Evolutionary conservation across 2,888 invertebrate genomes (phyloP).

Genomic region (Drosophila nr. perissopoda): DNA sequence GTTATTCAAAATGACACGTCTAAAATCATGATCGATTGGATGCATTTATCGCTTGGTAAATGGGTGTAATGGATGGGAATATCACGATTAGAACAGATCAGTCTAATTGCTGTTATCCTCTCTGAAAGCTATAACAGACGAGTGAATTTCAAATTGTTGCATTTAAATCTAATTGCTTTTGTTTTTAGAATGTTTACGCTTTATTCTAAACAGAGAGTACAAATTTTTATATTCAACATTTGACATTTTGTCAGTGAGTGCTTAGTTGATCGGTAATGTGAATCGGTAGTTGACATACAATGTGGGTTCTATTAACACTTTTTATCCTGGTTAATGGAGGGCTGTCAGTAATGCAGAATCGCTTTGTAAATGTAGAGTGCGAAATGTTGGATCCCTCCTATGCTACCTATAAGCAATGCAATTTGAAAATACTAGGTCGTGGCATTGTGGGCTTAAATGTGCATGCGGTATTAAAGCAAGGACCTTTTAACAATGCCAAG

Average conservation of each 20-base stretch:
- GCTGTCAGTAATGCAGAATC: not conserved
- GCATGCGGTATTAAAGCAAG: not conserved
- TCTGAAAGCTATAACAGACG: too few species aligned
- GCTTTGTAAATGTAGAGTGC: conserved; percentile 27
- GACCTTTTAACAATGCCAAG: conserved; percentile 4
- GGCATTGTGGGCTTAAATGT: conserved; percentile 19
- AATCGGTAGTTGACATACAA: not conserved
- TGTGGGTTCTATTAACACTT: conserved; percentile 1
- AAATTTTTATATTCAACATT: not conserved
- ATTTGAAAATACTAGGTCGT: conserved; percentile 19
- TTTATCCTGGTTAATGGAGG: not conserved
- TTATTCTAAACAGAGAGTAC: not conserved
- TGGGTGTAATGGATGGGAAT: not conserved
- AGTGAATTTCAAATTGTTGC: not conserved
- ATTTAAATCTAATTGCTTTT: not conserved
- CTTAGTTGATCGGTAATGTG: not conserved
- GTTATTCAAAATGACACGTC: not conserved
- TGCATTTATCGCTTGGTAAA: not conserved
- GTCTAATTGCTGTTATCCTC: not conserved
- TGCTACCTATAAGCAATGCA: conserved; percentile 1
- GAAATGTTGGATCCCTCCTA: conserved; percentile 11
- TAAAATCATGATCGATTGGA: not conserved
- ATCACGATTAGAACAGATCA: not conserved
- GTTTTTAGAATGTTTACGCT: conserved; percentile 54
- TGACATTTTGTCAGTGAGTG: not conserved